Base-by-base conservation (phyloP, 2,888 invertebrate genomes). In the Cataglyphis rosenhaueri region DNA sequence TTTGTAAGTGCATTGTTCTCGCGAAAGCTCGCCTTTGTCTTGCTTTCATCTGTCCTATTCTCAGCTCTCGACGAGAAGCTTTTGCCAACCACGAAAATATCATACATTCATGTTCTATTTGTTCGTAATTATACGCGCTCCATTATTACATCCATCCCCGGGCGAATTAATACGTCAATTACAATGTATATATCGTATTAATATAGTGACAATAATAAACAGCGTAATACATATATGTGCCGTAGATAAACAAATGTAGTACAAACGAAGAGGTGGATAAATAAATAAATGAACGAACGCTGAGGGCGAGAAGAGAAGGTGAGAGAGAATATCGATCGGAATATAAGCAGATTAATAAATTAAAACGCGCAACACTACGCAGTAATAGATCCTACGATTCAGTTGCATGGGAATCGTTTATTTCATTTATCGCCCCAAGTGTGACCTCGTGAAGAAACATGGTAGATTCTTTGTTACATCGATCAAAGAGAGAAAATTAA, bases 11-110 rank as follows among this genome's bases (percentile, higher is more conserved):
- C 21, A 48, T 64, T 62, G 32, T 62, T 74, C 35, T 66, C 15
- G 55, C 21, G n/a, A 12, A 38, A 29, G n/a, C 41, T 76, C n/a
- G 25, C 18, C 25, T 57, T 41, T 29, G n/a, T 55, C 75, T 38
- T n/a, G 25, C 66, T 65, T 76, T 38, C 66, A 38, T 76, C 38
- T 25, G 35, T 25, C 41, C 68, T 76, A 76, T 76, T 76, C 68
- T 65, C 65, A 65, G 65, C 65, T 41, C 25, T 55, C 55, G 38
- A 29, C 29, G 9, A 32, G 55, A 57, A 57, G 18, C 55, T 65
- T 25, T 41, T 76, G 76, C 66, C 76, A 76, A 55, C 41, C 38
- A 25, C 55, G 76, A 76, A 66, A 76, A 76, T 76, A 57, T 55
- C 38, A 10, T 38, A 25, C 38, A 57, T n/a, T 52, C 52, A 15